Evolutionary conservation across 2,113 vertebrate species (phyloP).

Genomic region (Corythornis cristatus): DNA sequence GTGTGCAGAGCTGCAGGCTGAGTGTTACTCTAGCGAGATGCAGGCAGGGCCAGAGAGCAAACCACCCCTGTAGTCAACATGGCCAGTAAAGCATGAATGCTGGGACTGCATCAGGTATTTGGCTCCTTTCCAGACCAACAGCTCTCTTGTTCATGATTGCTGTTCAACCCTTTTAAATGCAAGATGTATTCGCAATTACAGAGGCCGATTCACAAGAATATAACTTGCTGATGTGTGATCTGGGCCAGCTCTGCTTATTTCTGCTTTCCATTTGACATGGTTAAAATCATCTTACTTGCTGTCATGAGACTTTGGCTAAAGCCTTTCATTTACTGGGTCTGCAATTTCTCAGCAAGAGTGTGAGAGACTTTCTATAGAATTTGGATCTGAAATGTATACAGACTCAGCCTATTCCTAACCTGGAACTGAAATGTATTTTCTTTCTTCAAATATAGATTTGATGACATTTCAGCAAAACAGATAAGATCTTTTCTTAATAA

Average conservation of each 20-base stretch:
- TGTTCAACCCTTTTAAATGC: background rate
- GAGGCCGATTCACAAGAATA: background rate
- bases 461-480: background rate
- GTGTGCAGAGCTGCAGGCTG: background rate
- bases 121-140: background rate
- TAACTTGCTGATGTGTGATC: background rate
- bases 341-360: background rate
- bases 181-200: background rate
- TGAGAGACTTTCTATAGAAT: background rate
- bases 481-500: background rate
- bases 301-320: background rate
- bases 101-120: background rate
- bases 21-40: background rate
- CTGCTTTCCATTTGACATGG: background rate
- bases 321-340: background rate
- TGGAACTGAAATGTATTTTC: background rate
- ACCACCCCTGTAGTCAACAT: rapidly evolving
- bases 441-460: background rate
- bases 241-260: background rate
- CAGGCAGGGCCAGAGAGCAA: background rate
- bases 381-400: background rate
- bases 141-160: background rate
- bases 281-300: background rate
- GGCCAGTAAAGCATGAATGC: background rate
- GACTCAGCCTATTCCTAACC: background rate